A percentile compares a stretch with the other conserved stretches of the same genome.
Evolutionary conservation across 30 jellyfish, hydroid and myxozoan genomes (phyloP).

Genomic region (Aurelia sp.): DNA sequence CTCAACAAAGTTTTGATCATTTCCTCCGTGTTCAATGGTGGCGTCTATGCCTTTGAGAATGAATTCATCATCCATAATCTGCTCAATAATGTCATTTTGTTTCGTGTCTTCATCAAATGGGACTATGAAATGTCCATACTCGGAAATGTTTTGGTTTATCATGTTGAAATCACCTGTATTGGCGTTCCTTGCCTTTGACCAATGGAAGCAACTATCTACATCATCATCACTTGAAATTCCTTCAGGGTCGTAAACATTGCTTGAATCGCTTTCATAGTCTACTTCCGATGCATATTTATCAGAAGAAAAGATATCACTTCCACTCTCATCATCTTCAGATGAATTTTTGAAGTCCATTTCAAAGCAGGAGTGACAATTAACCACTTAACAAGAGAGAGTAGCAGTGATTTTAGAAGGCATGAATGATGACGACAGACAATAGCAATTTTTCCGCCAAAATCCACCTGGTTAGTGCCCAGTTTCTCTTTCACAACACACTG

Average conservation of each 20-base stretch:
- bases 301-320: not conserved
- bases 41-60: not conserved
- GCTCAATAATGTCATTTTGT: not conserved
- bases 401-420: no score
- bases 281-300: not conserved
- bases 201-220: constrained; percentile 18
- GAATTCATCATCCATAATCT: no score
- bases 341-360: no score
- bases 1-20: not conserved
- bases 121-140: constrained; percentile 8
- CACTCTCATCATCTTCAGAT: no score
- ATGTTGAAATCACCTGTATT: constrained; percentile 10
- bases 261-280: constrained; percentile 1
- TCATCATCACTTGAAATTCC: constrained; percentile 22
- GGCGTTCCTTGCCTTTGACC: not conserved
- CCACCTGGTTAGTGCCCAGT: no score
- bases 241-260: constrained; percentile 12
- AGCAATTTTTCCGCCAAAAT: no score
- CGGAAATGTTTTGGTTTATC: constrained; percentile 15
- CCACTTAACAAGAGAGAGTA: no score
- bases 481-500: no score
- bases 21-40: constrained; percentile 1
- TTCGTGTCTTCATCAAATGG: constrained; percentile 7
- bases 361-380: no score
- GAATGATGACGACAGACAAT: no score